Base-by-base conservation (phyloP, 2,797 vertebrate species). In the Hyperoplus lanceolatus region DNA sequence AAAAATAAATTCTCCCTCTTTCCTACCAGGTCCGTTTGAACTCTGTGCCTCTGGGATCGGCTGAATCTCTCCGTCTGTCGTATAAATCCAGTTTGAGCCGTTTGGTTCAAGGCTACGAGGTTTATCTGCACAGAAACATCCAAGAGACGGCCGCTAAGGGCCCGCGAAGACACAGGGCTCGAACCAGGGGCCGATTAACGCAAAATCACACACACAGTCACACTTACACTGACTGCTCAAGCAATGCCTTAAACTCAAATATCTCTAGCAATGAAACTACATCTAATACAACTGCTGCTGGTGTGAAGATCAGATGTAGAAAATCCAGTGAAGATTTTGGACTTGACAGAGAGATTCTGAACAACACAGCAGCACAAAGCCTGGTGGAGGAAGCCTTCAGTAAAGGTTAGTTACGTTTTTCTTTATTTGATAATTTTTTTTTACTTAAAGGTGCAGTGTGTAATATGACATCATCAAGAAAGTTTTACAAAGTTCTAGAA, bases 1-100 rank as follows among this genome's bases (percentile, higher is more conserved):
- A 29, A 29, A 29, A 3, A 29, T 0, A 29, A 29, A 29, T 29
- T 21, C 21, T 21, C 21, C 21, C 21, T 2, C 16, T 38, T 70
- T 5, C 58, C 42, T 62, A 11, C 68, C 83, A 93, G 93, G 88
- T 89, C 42, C 89, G 91, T 45, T 82, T 93, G 15, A 29, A 78
- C 18, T 94, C 93, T 16, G 91, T 94, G 18, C 92, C 93, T 1
- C 1, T 42, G 0, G 93, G 93, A 64, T 90, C 93, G 0, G 90
- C 66, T 1, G 79, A 84, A 58, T 92, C 92, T 0, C 73, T 94
- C 60, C 87, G 90, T 46, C 62, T 86, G 3, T 89, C 91, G 16
- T 92, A 92, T 36, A 91, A 88, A n/a, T 79, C 81, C 0, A 81
- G 79, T 0, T 80, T 92, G 1, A 13, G 15, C 41, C 77, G 39